A percentile compares a stretch with the other conserved stretches of the same genome.
Conservation (phyloP, 2,113 vertebrate species). For the Rhodinocichla rosea region DNA sequence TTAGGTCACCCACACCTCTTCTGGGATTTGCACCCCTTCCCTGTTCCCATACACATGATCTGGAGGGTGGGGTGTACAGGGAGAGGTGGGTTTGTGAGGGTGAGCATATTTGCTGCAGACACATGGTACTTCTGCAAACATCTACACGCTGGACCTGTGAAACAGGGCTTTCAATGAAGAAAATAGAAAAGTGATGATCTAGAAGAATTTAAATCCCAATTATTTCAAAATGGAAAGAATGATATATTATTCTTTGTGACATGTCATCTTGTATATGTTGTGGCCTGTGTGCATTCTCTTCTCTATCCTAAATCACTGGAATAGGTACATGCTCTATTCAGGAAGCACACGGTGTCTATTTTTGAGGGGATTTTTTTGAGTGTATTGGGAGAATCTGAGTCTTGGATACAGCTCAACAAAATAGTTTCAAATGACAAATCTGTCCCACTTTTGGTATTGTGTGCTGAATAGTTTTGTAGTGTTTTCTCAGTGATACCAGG, state of each 20-base stretch:
- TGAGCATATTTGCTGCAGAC: background rate
- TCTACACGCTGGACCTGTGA: background rate
- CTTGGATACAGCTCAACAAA: background rate
- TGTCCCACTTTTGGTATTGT: background rate
- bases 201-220: background rate
- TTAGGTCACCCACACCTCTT: background rate
- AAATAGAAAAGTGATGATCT: background rate
- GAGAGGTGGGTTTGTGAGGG: background rate
- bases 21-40: background rate
- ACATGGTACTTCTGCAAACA: background rate
- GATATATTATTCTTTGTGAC: background rate
- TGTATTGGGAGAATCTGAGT: background rate
- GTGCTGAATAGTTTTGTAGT: background rate
- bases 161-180: background rate
- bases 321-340: background rate
- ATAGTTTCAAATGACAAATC: background rate
- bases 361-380: background rate
- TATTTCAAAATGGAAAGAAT: background rate
- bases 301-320: background rate
- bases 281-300: background rate
- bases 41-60: rapidly evolving
- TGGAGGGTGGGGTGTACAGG: background rate
- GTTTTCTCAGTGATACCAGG: background rate
- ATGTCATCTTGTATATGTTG: background rate
- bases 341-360: background rate